Evolutionary conservation across 2,888 invertebrate species (phyloP).

Genomic region (Orthonevra nobilis): DNA sequence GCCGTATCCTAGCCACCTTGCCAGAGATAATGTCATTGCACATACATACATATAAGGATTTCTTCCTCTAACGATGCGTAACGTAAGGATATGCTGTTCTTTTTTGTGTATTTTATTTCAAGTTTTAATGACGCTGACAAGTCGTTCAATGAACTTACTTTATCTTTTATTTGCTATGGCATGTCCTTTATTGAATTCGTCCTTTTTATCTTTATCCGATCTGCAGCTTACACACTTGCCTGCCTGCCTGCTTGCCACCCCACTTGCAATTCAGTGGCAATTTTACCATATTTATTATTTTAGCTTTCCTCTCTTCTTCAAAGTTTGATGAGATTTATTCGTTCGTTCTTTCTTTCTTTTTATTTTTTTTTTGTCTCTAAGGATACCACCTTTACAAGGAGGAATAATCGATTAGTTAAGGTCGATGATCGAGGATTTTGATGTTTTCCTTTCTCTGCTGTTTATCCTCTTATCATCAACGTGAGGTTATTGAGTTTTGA

Average conservation of each 20-base stretch:
- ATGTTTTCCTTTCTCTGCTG: slow-evolving; percentile 1
- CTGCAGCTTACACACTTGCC: slow-evolving; percentile 39
- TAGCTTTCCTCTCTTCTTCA: slow-evolving; percentile 30
- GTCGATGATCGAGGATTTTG: slow-evolving; percentile 49
- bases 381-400: slow-evolving; percentile 30
- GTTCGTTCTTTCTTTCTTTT: background rate
- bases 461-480: slow-evolving; percentile 7
- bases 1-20: background rate
- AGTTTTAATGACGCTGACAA: slow-evolving; percentile 59
- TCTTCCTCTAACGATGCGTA: slow-evolving; percentile 45
- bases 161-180: background rate
- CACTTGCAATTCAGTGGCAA: background rate
- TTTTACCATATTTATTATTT: slow-evolving; percentile 50
- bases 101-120: slow-evolving; percentile 22
- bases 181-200: slow-evolving; percentile 15
- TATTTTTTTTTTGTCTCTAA: slow-evolving; percentile 5
- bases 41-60: slow-evolving; percentile 11
- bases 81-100: background rate
- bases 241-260: too few relatives aligned
- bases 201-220: slow-evolving; percentile 45
- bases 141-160: slow-evolving; percentile 56
- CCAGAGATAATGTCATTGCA: background rate
- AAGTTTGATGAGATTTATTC: slow-evolving; percentile 67
- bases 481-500: slow-evolving; percentile 22
- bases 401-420: slow-evolving; percentile 56